Percentiles rank a stretch among this genome's conserved stretches.
Evolutionary conservation across 30 jellyfish, hydroid and myxozoan genomes (phyloP).

Genomic region (Sanderia malayensis): DNA sequence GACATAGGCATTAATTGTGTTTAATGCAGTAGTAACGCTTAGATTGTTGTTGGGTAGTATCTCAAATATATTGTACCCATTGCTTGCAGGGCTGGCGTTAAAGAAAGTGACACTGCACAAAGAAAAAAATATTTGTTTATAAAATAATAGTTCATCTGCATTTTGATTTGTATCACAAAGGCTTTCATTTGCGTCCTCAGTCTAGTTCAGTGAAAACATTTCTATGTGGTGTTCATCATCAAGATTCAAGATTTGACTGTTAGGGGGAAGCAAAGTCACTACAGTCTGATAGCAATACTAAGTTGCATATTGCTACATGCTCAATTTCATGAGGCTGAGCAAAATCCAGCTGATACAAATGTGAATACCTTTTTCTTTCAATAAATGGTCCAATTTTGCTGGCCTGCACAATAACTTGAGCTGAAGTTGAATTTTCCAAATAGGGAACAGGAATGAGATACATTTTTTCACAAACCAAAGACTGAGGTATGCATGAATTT

Average conservation of each 20-base stretch:
- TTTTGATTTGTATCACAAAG: too few relatives aligned
- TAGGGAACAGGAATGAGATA: not conserved
- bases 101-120: conserved; percentile 28
- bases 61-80: not conserved
- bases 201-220: too few relatives aligned
- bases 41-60: not conserved
- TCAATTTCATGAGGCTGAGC: too few relatives aligned
- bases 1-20: not conserved
- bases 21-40: not conserved
- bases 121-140: too few relatives aligned
- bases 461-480: not conserved
- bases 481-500: not conserved
- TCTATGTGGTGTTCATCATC: too few relatives aligned
- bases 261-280: too few relatives aligned
- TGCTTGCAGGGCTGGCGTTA: not conserved
- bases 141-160: too few relatives aligned
- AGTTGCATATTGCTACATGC: too few relatives aligned
- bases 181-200: too few relatives aligned
- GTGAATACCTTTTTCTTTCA: not conserved
- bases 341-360: too few relatives aligned
- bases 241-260: too few relatives aligned
- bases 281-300: too few relatives aligned
- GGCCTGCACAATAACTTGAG: not conserved
- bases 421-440: not conserved
- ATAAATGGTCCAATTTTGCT: not conserved